Evolutionary conservation across 2,797 vertebrate genomes (phyloP), one percentile per base, ranked within the genome.

Genomic region (Leptodactylus fallax): DNA sequence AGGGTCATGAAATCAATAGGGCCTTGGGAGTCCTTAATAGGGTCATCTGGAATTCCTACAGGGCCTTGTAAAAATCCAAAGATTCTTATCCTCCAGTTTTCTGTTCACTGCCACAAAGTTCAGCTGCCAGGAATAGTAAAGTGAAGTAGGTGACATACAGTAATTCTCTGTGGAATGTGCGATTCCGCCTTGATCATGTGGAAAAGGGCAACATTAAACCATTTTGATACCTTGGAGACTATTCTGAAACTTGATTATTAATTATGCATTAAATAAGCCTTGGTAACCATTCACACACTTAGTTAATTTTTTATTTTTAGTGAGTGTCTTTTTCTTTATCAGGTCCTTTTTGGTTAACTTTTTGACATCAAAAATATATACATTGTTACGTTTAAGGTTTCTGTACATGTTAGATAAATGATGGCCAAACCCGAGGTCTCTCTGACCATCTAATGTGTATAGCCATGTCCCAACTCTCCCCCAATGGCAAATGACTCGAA

Each of bases 1-100:
- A 92, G 90, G 93, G 91, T 92, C 60, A 83, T 89, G 87, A 80
- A 86, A 90, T 90, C 90, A 27, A 0, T 88, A 91, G 90, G 89
- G 85, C 19, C 65, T 56, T 10, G 83, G 83, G 86, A 61, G 88
- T 90, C 81, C 6, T 79, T 2, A 49, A 1, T 85, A 88, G 85
- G 80, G 77, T 91, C 87, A 91, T 7, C 88, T 53, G 0, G 7
- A 72, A 89, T 79, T 92, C 61, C 80, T 91, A 0, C 27, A 79
- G 90, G 74, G 45, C 83, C 90, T 93, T 88, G 65, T 83, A 91
- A 85, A n/a, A 65, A 79, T 79, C 83, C 49, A 85, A 25, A 16
- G 45, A 89, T 81, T 74, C 23, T 74, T 85, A 56, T 83, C 4
- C 78, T 14, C 0, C 25, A 81, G 83, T 89, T 84, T 58, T 85